These are phyloP conservation scores for Pangasius macronema DNA, from an alignment of 2,797 vertebrate genomes.

Conservation along the genomic window DNA sequence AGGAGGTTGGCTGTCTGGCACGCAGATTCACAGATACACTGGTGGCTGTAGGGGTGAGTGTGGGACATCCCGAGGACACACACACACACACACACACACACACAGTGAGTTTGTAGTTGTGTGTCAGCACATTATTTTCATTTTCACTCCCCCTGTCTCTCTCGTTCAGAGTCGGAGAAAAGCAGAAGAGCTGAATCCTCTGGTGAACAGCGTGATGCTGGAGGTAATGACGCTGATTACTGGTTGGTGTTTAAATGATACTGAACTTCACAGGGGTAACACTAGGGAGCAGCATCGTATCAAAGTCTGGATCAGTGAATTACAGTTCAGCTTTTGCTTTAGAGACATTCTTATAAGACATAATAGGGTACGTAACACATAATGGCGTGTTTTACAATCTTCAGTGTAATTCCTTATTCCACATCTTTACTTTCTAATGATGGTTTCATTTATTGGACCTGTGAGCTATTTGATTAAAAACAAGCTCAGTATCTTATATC, in stretches of 20 bases:
- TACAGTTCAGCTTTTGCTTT: background rate
- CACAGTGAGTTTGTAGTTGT: background rate
- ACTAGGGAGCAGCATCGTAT: background rate
- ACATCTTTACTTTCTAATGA: background rate
- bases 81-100: background rate
- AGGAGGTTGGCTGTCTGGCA: slow-evolving; percentile 87
- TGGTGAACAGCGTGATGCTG: slow-evolving; percentile 81
- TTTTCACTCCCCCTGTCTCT: slow-evolving; percentile 14
- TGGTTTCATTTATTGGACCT: background rate
- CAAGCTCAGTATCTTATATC: background rate
- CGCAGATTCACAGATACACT: slow-evolving; percentile 85
- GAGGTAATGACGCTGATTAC: slow-evolving; percentile 76
- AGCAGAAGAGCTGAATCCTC: slow-evolving; percentile 90
- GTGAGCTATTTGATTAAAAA: background rate
- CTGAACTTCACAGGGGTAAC: background rate
- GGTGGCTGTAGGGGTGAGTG: slow-evolving; percentile 86
- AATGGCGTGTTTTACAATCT: background rate
- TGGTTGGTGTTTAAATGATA: background rate
- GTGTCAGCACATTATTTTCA: background rate
- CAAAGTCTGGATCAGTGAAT: no score
- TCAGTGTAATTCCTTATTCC: background rate
- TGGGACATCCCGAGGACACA: background rate
- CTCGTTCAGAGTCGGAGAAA: slow-evolving; percentile 82
- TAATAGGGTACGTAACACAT: background rate
- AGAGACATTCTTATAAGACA: background rate